These are phyloP conservation scores for Urophycis tenuis DNA, from an alignment of 2,797 vertebrate species.

Conservation along the genomic window DNA sequence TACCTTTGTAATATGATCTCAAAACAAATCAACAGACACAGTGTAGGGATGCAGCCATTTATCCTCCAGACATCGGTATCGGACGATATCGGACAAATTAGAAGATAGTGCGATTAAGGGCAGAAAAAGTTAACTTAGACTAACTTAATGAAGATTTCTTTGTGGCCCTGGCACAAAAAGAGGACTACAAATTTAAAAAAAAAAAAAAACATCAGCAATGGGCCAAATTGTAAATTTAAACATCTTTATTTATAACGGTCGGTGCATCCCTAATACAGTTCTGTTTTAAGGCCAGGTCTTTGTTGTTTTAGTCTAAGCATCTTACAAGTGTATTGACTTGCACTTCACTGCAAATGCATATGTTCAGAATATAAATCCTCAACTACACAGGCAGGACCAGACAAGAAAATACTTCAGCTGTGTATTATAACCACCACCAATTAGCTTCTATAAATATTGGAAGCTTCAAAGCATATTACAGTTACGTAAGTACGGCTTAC, in stretches of 20 bases:
- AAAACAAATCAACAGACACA: background rate
- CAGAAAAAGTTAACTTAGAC: no score
- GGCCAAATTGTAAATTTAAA: no score
- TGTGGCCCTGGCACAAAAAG: no score
- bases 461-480: background rate
- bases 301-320: background rate
- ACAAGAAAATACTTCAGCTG: background rate
- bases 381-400: background rate
- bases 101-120: no score
- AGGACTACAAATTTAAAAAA: no score
- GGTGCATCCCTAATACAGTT: background rate
- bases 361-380: background rate
- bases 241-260: no score
- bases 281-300: background rate
- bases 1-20: background rate
- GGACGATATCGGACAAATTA: no score
- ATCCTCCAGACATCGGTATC: no score
- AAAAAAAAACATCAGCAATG: no score
- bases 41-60: no score
- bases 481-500: background rate
- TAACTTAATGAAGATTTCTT: no score
- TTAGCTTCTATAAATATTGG: background rate
- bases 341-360: background rate
- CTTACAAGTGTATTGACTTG: background rate
- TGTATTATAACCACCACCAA: background rate